Evolutionary conservation across 2,888 invertebrate species (phyloP).

Genomic region (Itoplectis maculator): DNA sequence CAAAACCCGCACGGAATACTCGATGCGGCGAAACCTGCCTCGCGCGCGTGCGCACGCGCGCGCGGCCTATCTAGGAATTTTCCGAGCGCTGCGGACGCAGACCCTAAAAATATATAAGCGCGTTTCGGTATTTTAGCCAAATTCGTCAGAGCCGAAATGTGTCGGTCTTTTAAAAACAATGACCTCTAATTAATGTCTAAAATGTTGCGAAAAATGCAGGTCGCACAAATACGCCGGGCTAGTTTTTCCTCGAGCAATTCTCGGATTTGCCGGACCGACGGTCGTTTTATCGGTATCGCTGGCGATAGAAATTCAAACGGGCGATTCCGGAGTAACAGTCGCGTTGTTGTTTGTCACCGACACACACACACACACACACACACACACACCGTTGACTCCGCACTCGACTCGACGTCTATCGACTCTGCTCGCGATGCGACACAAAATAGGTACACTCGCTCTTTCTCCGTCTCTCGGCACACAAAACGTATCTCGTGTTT

Average conservation of each 20-base stretch:
- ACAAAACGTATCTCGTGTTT: slow-evolving; percentile 10
- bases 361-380: no score
- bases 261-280: slow-evolving; percentile 35
- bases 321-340: slow-evolving; percentile 1
- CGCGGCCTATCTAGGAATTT: slow-evolving; percentile 6
- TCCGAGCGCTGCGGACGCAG: slow-evolving; percentile 1
- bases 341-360: slow-evolving; percentile 39
- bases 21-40: slow-evolving; percentile 21
- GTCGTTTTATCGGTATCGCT: slow-evolving; percentile 50
- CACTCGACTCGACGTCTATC: not conserved
- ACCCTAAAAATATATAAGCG: not conserved
- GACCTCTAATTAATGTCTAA: not conserved
- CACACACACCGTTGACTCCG: no score
- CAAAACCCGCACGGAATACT: not conserved
- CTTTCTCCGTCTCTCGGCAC: not conserved
- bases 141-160: not conserved
- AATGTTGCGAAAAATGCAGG: not conserved
- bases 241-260: slow-evolving; percentile 17
- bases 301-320: slow-evolving; percentile 43
- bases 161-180: not conserved
- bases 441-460: not conserved
- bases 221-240: not conserved
- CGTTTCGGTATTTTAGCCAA: not conserved
- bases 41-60: not conserved
- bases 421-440: not conserved